Evolutionary conservation across 2,113 vertebrate species (phyloP).

Genomic region (Acanthisitta chloris): DNA sequence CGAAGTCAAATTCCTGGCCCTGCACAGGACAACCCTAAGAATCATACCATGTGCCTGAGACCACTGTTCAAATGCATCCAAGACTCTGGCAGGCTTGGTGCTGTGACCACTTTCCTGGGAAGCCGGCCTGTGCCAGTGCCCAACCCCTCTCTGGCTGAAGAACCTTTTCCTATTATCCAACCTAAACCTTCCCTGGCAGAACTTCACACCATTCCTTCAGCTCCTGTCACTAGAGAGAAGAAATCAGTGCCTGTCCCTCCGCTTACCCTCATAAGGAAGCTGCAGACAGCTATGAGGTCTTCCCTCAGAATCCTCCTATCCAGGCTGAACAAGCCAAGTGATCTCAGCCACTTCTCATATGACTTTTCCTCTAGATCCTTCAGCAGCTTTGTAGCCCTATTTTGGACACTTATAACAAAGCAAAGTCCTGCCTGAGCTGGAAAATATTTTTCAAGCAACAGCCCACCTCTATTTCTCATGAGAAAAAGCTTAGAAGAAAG

Average conservation of each 20-base stretch:
- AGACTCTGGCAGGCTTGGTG: not conserved
- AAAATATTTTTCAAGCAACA: not conserved
- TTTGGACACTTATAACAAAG: not conserved
- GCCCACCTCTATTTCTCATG: not conserved
- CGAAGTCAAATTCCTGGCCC: not conserved
- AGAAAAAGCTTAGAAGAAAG: not conserved
- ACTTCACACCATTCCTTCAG: not conserved
- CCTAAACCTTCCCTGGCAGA: not conserved
- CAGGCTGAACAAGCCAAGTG: not conserved
- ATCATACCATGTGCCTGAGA: not conserved
- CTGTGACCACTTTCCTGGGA: not conserved
- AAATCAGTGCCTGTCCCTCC: not conserved
- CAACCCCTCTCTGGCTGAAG: not conserved
- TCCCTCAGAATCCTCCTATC: not conserved
- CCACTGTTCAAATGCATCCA: not conserved
- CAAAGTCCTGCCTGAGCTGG: not conserved
- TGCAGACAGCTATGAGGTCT: not conserved
- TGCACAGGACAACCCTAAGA: not conserved
- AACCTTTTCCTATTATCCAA: not conserved
- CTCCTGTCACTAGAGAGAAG: not conserved
- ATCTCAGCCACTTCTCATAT: not conserved
- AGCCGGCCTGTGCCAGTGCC: not conserved
- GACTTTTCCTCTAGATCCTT: not conserved
- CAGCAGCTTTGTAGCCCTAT: not conserved
- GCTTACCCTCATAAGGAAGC: not conserved